Conservation (phyloP, 2,113 vertebrate genomes). For the Lepisosteus osseus region DNA sequence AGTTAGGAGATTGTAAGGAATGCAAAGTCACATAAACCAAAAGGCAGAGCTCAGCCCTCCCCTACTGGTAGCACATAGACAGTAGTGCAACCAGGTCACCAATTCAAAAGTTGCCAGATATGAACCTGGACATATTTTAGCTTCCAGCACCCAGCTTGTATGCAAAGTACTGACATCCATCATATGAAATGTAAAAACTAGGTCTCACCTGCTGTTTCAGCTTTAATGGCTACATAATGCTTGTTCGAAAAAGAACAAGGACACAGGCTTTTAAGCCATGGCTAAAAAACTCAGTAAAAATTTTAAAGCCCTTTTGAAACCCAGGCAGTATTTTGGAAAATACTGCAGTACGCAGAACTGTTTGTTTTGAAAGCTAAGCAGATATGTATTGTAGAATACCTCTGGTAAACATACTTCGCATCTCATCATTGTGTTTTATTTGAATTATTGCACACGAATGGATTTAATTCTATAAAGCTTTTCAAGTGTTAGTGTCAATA, state of each 20-base stretch:
- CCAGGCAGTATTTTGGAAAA: no score
- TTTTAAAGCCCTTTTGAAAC: no score
- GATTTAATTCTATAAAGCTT: no score
- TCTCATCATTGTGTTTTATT: no score
- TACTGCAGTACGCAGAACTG: no score
- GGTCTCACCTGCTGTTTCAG: slow-evolving; percentile 1
- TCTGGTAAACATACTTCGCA: no score
- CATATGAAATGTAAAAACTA: neutral
- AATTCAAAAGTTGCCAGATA: slow-evolving; percentile 21
- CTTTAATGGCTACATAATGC: neutral
- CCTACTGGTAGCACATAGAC: neutral
- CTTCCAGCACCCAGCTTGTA: neutral
- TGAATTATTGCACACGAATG: no score
- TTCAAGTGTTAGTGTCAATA: no score
- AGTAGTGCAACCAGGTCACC: slow-evolving; percentile 18
- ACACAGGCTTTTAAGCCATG: neutral
- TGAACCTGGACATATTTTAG: neutral
- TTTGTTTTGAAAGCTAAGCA: no score
- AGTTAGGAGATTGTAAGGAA: neutral
- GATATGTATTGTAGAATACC: no score
- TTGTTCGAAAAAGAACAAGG: neutral
- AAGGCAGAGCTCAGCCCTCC: neutral
- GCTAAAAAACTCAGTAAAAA: no score
- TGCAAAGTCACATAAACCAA: neutral
- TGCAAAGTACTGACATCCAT: neutral